These are phyloP conservation scores for Apodemia zela DNA, from an alignment of 2,888 invertebrate species.

Conservation along the genomic window DNA sequence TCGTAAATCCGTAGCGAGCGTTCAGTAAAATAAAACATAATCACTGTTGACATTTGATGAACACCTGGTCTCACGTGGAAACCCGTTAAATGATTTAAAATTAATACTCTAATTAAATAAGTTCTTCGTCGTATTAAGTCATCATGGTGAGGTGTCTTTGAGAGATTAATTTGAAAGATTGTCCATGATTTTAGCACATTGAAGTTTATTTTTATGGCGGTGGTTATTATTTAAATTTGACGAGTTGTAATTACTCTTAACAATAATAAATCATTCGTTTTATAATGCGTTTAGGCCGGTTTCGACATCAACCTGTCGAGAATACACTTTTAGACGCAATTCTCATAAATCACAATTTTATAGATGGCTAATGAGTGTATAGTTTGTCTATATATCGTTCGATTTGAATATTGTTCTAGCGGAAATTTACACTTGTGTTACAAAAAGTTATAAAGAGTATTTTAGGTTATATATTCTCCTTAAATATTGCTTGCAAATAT, in stretches of 20 bases:
- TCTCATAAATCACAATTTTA: background rate
- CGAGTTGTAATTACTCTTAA: slow-evolving; percentile 78
- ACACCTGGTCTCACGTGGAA: slow-evolving; percentile 58
- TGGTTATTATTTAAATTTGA: slow-evolving; percentile 77
- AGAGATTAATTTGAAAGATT: slow-evolving; percentile 70
- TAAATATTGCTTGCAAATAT: no score
- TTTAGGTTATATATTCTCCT: no score
- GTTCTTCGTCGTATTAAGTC: slow-evolving; percentile 68
- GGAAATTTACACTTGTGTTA: background rate
- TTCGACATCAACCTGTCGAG: slow-evolving; percentile 53
- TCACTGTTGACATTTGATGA: slow-evolving; percentile 75
- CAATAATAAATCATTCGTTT: slow-evolving; percentile 53
- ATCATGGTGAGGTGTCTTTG: slow-evolving; percentile 62
- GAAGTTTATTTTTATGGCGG: slow-evolving; percentile 51
- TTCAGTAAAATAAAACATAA: slow-evolving; percentile 67
- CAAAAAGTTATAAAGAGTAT: background rate
- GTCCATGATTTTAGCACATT: slow-evolving; percentile 37
- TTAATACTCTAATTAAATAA: slow-evolving; percentile 74
- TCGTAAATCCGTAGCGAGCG: slow-evolving; percentile 58
- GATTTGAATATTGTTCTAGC: background rate
- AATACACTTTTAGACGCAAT: slow-evolving; percentile 22
- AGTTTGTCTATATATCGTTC: background rate
- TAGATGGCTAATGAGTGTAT: background rate
- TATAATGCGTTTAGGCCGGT: slow-evolving; percentile 64
- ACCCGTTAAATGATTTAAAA: slow-evolving; percentile 63